Evolutionary conservation across 2,113 vertebrate genomes (phyloP), one percentile per base, ranked within the genome.

Genomic region (Dipodomys spectabilis): DNA sequence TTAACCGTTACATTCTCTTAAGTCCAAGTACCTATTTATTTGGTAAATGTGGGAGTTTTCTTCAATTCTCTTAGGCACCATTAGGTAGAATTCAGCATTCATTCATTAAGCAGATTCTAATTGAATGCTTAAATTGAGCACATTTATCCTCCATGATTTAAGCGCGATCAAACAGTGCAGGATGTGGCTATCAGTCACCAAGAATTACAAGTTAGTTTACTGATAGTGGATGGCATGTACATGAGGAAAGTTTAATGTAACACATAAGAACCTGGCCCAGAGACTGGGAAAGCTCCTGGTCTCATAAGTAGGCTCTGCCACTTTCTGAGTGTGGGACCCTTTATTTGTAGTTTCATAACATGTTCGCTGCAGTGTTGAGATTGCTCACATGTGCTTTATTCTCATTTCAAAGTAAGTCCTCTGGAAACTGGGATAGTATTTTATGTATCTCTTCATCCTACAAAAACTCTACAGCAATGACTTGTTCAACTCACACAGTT

Each of bases 1-100:
- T 60, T 88, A 88, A 88, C 77, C 96, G 86, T 72, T 95, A 68
- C 93, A 19, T 89, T 95, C 96, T 94, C 89, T 92, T 88, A 94
- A 94, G 30, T 89, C 20, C 30, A 62, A 94, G 82, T 20, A 69
- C 57, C 80, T 83, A 90, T 92, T 93, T 96, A 91, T 94, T 94
- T 93, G 88, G 72, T 94, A 94, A 93, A 89, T 91, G 93, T 39
- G 2, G n/a, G 20, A 72, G 35, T 92, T 91, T 74, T 90, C 82
- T 88, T 86, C 45, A 75, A 73, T 28, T 11, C 49, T 45, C 64
- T 81, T 28, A 27, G 35, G 60, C 57, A 78, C 64, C 77, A 86
- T 78, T 86, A 93, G 87, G 64, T 81, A 44, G 32, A 89, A n/a
- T 81, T 89, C 68, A 62, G 25, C 60, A 74, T 93, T 84, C 60